Percentiles rank a stretch among this genome's conserved stretches.
phyloP scores from a whole-genome alignment of 2,888 invertebrate genomes.

The Tachina fera region DNA sequence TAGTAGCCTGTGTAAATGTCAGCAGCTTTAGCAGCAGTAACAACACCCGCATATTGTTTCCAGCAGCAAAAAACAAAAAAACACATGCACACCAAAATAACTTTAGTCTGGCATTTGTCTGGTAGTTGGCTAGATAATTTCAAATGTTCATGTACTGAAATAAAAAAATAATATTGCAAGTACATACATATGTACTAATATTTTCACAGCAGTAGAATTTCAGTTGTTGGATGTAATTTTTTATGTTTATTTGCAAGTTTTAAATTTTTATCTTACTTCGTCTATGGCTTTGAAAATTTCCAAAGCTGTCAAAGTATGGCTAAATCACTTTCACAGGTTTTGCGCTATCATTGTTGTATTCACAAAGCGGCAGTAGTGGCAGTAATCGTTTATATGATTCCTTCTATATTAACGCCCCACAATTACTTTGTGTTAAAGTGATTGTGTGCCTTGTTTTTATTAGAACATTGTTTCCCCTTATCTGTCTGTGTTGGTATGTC shows the following conservation, averaged over 20 bases:
- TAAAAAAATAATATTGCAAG: slow-evolving; percentile 1
- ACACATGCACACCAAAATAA: slow-evolving; percentile 51
- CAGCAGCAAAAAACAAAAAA: slow-evolving; percentile 11
- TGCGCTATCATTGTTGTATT: slow-evolving; percentile 47
- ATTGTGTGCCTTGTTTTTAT: slow-evolving; percentile 26
- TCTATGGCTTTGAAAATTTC: slow-evolving; percentile 50
- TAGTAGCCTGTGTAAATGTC: slow-evolving; percentile 69
- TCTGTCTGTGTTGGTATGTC: slow-evolving; percentile 7
- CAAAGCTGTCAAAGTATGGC: slow-evolving; percentile 62
- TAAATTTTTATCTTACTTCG: slow-evolving; percentile 31
- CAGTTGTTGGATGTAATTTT: slow-evolving; percentile 42
- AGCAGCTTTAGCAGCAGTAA: slow-evolving; percentile 58
- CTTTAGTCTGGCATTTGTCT: slow-evolving; percentile 66
- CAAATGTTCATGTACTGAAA: slow-evolving; percentile 48
- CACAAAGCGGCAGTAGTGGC: slow-evolving; percentile 8
- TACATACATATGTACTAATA: no score
- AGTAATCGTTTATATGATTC: slow-evolving; percentile 56
- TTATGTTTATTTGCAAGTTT: slow-evolving; percentile 45
- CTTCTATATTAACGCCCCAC: slow-evolving; percentile 46
- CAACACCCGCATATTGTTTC: slow-evolving; percentile 67
- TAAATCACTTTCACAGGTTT: slow-evolving; percentile 66
- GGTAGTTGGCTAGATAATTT: slow-evolving; percentile 63
- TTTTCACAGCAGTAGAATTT: slow-evolving; percentile 14
- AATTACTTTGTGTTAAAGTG: slow-evolving; percentile 45
- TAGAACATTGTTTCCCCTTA: slow-evolving; percentile 20